These are phyloP conservation scores for Rattus rattus DNA, from an alignment of 2,113 vertebrate genomes.

Conservation along the genomic window DNA sequence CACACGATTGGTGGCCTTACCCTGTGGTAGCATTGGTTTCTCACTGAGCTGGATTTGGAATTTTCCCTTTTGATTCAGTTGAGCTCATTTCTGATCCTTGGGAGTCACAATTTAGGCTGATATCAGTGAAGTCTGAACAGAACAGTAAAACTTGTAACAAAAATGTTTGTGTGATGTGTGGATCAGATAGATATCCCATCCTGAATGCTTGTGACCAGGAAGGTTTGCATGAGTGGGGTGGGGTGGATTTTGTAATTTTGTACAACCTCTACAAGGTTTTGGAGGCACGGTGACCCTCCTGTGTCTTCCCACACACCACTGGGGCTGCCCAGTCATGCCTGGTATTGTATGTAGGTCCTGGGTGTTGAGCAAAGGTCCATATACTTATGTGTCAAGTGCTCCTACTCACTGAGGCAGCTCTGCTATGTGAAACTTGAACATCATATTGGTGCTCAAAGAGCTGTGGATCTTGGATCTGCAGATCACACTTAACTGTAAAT, in stretches of 20 bases:
- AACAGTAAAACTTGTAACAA: background rate
- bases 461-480: background rate
- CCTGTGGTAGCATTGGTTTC: background rate
- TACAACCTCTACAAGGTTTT: background rate
- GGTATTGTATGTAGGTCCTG: background rate
- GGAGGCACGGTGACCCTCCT: background rate
- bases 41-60: background rate
- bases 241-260: background rate
- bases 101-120: background rate
- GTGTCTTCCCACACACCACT: background rate
- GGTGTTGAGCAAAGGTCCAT: background rate
- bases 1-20: background rate
- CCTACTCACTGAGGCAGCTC: background rate
- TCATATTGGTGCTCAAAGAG: background rate
- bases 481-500: background rate
- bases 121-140: background rate
- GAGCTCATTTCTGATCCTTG: background rate
- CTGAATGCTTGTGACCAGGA: background rate
- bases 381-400: background rate
- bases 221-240: background rate
- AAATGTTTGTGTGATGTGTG: rapidly evolving
- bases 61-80: background rate
- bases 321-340: background rate
- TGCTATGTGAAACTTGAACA: background rate
- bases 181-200: background rate